Base-by-base conservation (phyloP, 2,888 invertebrate species). In the Achlya flavicornis region DNA sequence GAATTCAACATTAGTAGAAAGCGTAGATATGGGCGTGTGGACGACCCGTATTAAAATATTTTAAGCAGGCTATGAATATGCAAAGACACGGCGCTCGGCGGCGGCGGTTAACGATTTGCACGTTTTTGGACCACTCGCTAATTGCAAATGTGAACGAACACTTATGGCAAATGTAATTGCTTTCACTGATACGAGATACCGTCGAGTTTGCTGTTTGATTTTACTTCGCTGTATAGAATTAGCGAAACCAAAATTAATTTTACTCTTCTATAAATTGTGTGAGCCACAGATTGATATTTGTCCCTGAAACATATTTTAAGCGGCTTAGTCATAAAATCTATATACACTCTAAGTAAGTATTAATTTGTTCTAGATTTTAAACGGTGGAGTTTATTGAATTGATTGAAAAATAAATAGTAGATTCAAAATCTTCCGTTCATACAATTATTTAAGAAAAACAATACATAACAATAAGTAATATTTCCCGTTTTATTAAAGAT, bases 51-150 rank as follows among this genome's bases (percentile, higher is more conserved):
- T 93, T 93, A 93, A 93, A 93, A 93, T 93, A 93, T 93, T 93
- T 92, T 93, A 93, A 93, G 86, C 87, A 93, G 93, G 90, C 91
- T 88, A 93, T 93, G 93, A 93, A 93, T 93, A 93, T 93, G 93
- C 93, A 92, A 88, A 88, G 91, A 89, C 93, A 93, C 93, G 93
- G 80, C 87, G 79, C 89, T 82, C 88, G 82, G 84, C 84, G 88
- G 85, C 80, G 87, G 86, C 78, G 89, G 89, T 86, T 92, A 92
- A 91, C 93, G 93, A 92, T 93, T 93, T 87, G 91, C 93, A 92
- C 93, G 93, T 91, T 93, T 93, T 92, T 92, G 90, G 92, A 88
- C 89, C 89, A 88, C 84, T 83, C 88, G 91, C 92, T 93, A 93
- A 93, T 93, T 92, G 91, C 92, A 87, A 92, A 92, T 92, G 89